Base-by-base conservation (phyloP, 2,888 invertebrate genomes). In the Poecilus cupreus region DNA sequence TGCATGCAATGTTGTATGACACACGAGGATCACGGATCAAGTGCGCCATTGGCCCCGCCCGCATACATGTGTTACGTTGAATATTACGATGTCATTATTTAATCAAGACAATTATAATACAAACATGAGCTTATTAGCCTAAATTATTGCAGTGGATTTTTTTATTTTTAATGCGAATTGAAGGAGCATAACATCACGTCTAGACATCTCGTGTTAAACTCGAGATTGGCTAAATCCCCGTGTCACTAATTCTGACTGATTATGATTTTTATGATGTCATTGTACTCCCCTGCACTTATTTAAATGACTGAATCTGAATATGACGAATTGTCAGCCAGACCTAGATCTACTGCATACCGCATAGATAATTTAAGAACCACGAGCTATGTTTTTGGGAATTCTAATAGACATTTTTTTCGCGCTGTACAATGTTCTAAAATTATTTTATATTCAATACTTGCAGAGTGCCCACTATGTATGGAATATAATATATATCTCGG, bases 81-180 rank as follows among this genome's bases (percentile, higher is more conserved):
- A 32, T 32, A 60, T 68, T 68, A 68, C 64, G 64, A 32, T 8
- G 64, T 68, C 32, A 68, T 68, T 68, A 68, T 68, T 68, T 68
- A 68, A 68, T 68, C 64, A 68, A 68, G 64, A 68, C 64, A 68
- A 68, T 68, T 68, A 68, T 68, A 68, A 68, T 68, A 68, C 64
- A 68, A 68, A 68, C 64, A 68, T 18, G 32, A 32, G 37, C 32
- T 68, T 32, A 68, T 68, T 68, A 68, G 64, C 64, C 64, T 68
- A 68, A 68, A 32, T 68, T 32, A 68, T 68, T 32, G 64, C 32
- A 32, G 20, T n/a, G 18, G 6, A 32, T 68, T 68, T 68, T n/a
- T 68, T 68, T 68, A 68, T 68, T 68, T 68, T 60, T 54, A 16
- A 24, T 37, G 64, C 64, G 64, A 64, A 57, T 57, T 57, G 57